Percentiles rank a stretch among this genome's conserved stretches.
phyloP scores from a whole-genome alignment of 2,888 invertebrate genomes.

The Gisinianus flammeolus region DNA sequence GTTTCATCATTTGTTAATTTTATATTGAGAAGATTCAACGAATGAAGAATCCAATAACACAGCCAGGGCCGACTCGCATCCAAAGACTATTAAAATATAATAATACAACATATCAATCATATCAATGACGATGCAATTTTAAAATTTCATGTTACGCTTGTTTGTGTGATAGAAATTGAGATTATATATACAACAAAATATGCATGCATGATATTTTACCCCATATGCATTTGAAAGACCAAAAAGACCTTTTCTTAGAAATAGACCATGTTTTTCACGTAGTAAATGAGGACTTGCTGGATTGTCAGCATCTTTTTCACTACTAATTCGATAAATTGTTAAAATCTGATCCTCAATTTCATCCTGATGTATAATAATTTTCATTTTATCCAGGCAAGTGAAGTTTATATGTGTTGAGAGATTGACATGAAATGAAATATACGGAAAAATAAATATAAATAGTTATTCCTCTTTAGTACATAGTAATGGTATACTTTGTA shows the following conservation, averaged over 20 bases:
- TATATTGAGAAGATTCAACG: slow-evolving; percentile 77
- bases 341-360: slow-evolving; percentile 68
- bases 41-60: slow-evolving; percentile 95
- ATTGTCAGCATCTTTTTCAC: slow-evolving; percentile 64
- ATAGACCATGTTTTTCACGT: slow-evolving; percentile 70
- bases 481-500: not conserved
- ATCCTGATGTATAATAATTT: slow-evolving; percentile 64
- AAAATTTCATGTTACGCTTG: too few species aligned
- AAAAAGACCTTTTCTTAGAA: slow-evolving; percentile 72
- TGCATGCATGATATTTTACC: slow-evolving; percentile 61
- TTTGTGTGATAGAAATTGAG: too few species aligned
- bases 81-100: slow-evolving; percentile 67
- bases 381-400: too few species aligned
- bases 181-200: not conserved
- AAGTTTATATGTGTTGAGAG: too few species aligned
- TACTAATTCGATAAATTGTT: slow-evolving; percentile 64
- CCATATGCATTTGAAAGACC: slow-evolving; percentile 75
- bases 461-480: too few species aligned
- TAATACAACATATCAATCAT: not conserved
- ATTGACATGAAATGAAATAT: too few species aligned
- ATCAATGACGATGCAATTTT: too few species aligned
- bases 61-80: slow-evolving; percentile 98
- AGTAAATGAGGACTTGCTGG: slow-evolving; percentile 68
- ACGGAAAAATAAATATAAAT: too few species aligned
- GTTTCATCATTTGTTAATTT: slow-evolving; percentile 68